Evolutionary conservation across 2,888 invertebrate genomes (phyloP), one percentile per base, ranked within the genome.

Genomic region (Pimpla rufipes): DNA sequence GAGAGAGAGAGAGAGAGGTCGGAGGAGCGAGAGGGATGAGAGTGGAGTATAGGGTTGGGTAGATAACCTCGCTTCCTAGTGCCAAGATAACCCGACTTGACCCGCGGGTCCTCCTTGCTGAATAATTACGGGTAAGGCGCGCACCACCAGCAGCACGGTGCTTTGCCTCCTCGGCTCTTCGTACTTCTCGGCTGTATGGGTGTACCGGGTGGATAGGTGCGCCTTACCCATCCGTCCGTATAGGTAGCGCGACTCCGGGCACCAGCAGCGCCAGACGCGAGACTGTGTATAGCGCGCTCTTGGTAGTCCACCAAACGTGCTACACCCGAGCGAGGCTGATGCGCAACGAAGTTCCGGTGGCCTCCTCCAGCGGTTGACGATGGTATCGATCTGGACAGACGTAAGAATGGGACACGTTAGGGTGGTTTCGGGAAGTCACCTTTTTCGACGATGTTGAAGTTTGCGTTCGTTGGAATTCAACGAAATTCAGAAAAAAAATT

Each of bases 11-110:
- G 23, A 29, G 29, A 5, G 2, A 29, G 3, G 29, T 29, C 2
- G 23, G 62, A 74, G 70, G 52, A 68, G n/a, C 40, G 79, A 83
- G 75, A 77, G 85, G 78, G 70, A 73, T 73, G 87, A 85, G 85
- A 79, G 79, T 40, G 78, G 70, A 84, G 84, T 80, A 80, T 90
- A 89, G 90, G 89, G 89, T 89, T 89, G 90, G 89, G 89, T 89
- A 91, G 92, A 92, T 92, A 92, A 92, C 91, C 91, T 89, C 87
- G 91, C 90, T 91, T 92, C 91, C 92, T 91, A 91, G 90, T 88
- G 89, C 87, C 87, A 86, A 88, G 90, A 90, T 90, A 90, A 89
- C 90, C 90, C 88, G 89, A 88, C 87, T 88, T 88, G 90, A 90
- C 89, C 89, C 88, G 85, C 85, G 87, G 88, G 88, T 89, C 88